Evolutionary conservation across 2,888 invertebrate species (phyloP).

Genomic region (Lamellibrachia columna): DNA sequence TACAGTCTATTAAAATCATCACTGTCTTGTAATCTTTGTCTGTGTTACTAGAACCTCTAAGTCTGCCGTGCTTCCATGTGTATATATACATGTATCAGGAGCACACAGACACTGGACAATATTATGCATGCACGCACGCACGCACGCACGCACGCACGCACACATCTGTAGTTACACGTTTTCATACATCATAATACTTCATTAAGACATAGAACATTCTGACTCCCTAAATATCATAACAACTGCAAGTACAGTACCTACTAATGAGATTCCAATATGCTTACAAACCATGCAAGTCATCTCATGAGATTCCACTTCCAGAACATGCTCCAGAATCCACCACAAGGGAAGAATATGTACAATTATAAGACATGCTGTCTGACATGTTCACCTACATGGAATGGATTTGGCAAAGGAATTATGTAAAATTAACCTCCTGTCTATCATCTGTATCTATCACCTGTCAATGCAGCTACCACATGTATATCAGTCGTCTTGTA

Average conservation of each 20-base stretch:
- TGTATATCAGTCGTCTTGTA: not conserved
- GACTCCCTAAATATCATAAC: not conserved
- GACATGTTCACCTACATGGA: not conserved
- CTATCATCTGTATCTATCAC: not conserved
- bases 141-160: not conserved
- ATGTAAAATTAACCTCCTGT: not conserved
- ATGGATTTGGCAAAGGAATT: conserved; percentile 12
- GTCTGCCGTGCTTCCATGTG: not conserved
- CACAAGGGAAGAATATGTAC: conserved; percentile 2
- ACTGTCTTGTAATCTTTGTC: not conserved
- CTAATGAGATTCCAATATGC: not conserved
- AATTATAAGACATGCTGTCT: not conserved
- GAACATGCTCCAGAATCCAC: not conserved
- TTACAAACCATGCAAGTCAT: not conserved
- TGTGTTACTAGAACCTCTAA: not conserved
- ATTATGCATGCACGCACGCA: not conserved
- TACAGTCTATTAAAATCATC: not conserved
- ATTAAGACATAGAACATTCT: not conserved
- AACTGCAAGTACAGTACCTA: not conserved
- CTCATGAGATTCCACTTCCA: not conserved
- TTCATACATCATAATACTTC: not conserved
- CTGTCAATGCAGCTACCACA: not conserved
- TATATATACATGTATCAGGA: not conserved
- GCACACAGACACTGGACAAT: not conserved
- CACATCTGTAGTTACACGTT: not conserved